Conservation (phyloP, 2,888 invertebrate genomes). For the Brenthis ino region DNA sequence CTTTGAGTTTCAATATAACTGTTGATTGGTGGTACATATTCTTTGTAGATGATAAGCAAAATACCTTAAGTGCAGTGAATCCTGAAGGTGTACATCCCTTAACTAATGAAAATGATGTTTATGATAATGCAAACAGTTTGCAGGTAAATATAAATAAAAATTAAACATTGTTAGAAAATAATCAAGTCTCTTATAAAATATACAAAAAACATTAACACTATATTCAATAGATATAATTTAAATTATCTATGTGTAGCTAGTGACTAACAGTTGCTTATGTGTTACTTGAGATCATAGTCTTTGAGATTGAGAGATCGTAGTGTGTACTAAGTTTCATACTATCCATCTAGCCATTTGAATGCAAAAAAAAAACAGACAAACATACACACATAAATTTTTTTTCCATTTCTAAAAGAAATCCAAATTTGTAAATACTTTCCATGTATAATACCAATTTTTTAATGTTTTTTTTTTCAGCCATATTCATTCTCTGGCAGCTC, state of each 20-base stretch:
- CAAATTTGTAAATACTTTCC: no score
- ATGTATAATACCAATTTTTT: background rate
- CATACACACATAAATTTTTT: no score
- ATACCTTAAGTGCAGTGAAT: conserved; percentile 7
- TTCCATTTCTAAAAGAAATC: background rate
- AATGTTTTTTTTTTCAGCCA: conserved; percentile 57
- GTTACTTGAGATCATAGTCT: no score
- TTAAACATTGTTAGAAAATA: background rate
- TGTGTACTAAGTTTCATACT: no score
- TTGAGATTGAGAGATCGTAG: no score
- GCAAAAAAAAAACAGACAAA: no score
- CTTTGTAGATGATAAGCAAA: conserved; percentile 23
- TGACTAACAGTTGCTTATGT: no score
- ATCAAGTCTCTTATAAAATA: background rate
- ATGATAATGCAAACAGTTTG: conserved; percentile 81
- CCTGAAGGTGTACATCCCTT: conserved; percentile 85
- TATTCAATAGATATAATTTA: background rate
- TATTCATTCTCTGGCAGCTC: conserved; percentile 80
- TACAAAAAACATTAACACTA: background rate
- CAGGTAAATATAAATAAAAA: conserved; percentile 55
- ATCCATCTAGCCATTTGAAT: no score
- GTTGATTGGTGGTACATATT: no score
- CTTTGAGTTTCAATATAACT: no score
- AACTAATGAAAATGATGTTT: conserved; percentile 83
- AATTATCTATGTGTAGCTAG: no score